Evolutionary conservation across 2,797 vertebrate species (phyloP).

Genomic region (Corythornis leucogaster): DNA sequence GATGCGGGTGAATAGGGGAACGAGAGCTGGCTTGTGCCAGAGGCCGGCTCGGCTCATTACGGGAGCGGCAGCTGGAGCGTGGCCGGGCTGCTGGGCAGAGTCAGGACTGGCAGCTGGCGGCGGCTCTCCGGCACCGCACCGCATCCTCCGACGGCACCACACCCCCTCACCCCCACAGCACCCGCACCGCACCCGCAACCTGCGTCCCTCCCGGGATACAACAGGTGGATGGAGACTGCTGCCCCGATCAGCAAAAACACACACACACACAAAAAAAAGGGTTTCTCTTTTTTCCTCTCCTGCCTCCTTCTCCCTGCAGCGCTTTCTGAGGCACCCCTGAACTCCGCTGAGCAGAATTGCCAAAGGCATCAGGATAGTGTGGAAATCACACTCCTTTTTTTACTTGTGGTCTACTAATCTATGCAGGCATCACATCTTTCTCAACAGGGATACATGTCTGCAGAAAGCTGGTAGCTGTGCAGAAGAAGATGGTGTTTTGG

Average conservation of each 20-base stretch:
- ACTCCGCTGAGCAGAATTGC: neutral
- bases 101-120: constrained; percentile 54
- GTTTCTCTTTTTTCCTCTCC: accelerated
- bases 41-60: constrained; percentile 75
- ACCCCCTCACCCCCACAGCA: neutral
- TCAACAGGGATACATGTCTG: neutral
- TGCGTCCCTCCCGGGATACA: accelerated
- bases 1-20: constrained; percentile 77
- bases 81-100: constrained; percentile 87
- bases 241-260: neutral
- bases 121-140: neutral
- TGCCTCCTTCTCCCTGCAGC: neutral
- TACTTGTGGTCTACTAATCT: accelerated
- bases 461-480: neutral
- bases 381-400: neutral
- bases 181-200: neutral
- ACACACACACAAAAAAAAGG: no score
- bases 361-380: no score
- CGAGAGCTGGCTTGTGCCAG: constrained; percentile 81
- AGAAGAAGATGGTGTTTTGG: neutral
- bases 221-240: neutral
- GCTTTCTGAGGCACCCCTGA: neutral
- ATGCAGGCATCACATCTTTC: neutral
- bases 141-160: neutral
- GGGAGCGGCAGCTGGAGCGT: constrained; percentile 82